A percentile compares a stretch with the other conserved stretches of the same genome.
phyloP scores from a whole-genome alignment of 1,140 invertebrate genomes.

The Daktulosphaira vitifoliae region DNA sequence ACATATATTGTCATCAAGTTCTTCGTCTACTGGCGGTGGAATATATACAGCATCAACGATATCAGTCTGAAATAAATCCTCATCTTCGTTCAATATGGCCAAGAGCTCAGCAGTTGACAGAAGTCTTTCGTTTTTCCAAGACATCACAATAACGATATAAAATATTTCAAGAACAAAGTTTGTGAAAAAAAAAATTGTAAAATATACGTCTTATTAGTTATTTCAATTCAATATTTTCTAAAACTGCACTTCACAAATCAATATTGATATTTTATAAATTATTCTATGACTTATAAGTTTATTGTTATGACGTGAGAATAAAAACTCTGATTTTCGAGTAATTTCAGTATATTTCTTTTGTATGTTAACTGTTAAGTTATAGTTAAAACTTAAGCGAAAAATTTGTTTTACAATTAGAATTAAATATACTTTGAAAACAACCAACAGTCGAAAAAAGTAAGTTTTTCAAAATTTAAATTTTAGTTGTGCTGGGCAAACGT shows the following conservation, averaged over 20 bases:
- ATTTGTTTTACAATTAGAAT: too few species aligned
- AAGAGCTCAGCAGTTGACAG: conserved; percentile 14
- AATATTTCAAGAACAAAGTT: not conserved
- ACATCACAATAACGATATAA: conserved; percentile 14
- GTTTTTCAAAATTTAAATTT: too few species aligned
- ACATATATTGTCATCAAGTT: conserved; percentile 28
- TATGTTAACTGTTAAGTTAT: too few species aligned
- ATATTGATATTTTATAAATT: not conserved
- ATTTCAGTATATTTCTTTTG: too few species aligned
- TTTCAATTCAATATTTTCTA: not conserved
- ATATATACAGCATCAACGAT: conserved; percentile 9
- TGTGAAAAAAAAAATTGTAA: not conserved
- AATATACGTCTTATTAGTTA: too few species aligned
- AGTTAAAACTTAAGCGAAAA: too few species aligned
- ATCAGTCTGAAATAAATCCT: conserved; percentile 1
- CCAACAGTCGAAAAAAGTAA: too few species aligned
- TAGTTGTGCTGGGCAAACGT: too few species aligned
- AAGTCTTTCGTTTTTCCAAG: conserved; percentile 25
- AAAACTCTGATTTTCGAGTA: too few species aligned
- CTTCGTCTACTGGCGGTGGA: conserved; percentile 27
- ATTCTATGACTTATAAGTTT: too few species aligned
- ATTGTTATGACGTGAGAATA: too few species aligned
- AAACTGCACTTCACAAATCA: conserved; percentile 4
- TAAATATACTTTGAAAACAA: too few species aligned
- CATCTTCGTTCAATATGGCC: conserved; percentile 4